A percentile compares a stretch with the other conserved stretches of the same genome.
Conservation (phyloP, 2,797 vertebrate species). For the Melanotaenia pygmaea region DNA sequence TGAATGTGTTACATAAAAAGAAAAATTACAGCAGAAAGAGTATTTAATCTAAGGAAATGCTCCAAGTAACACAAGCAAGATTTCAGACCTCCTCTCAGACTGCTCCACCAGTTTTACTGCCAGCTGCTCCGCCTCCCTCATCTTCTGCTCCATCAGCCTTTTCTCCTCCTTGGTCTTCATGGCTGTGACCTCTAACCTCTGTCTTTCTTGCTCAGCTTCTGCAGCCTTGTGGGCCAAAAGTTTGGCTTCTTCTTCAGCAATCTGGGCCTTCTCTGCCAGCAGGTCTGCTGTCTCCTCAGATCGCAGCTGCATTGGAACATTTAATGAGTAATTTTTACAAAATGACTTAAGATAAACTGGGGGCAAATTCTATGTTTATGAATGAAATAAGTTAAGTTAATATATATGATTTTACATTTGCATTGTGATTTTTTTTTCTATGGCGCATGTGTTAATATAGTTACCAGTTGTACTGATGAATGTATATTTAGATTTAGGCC, state of each 20-base stretch:
- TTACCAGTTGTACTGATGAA: too few relatives aligned
- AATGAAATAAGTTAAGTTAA: too few relatives aligned
- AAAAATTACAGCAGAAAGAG: neutral
- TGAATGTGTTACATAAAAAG: fast-evolving
- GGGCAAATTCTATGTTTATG: neutral
- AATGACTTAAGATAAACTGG: neutral
- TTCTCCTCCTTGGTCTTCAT: slow-evolving; percentile 95
- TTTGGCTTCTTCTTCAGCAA: slow-evolving; percentile 94
- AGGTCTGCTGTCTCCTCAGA: slow-evolving; percentile 93
- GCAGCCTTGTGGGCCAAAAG: slow-evolving; percentile 94
- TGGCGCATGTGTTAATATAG: too few relatives aligned
- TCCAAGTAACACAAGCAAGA: neutral
- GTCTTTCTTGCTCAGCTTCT: slow-evolving; percentile 92
- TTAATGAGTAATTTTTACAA: neutral
- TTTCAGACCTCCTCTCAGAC: slow-evolving; percentile 88
- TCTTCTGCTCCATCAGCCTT: slow-evolving; percentile 95
- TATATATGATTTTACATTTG: too few relatives aligned
- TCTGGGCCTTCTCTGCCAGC: slow-evolving; percentile 94
- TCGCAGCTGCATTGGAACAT: slow-evolving; percentile 78
- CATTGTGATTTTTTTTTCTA: too few relatives aligned
- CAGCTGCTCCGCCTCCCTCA: slow-evolving; percentile 92
- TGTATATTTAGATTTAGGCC: too few relatives aligned
- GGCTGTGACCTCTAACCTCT: slow-evolving; percentile 90
- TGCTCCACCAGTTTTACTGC: slow-evolving; percentile 93
- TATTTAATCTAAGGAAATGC: slow-evolving; percentile 9